A percentile compares a stretch with the other conserved stretches of the same genome.
Evolutionary conservation across 2,113 vertebrate species (phyloP).

Genomic region (Psettodes erumei): DNA sequence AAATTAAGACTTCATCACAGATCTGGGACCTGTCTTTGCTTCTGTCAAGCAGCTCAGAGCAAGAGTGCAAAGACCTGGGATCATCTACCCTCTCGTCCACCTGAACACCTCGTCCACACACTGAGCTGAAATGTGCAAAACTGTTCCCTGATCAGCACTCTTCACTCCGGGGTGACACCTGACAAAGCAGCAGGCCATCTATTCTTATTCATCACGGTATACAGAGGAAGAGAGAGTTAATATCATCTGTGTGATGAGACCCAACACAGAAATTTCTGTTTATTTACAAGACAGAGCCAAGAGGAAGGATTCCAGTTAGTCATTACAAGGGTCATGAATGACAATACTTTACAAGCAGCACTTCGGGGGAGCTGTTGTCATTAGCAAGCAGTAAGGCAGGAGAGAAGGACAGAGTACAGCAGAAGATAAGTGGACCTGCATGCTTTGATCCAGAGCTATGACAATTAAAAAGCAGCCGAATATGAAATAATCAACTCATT

Average conservation of each 20-base stretch:
- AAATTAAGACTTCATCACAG: constrained; percentile 77
- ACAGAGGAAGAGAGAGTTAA: constrained; percentile 76
- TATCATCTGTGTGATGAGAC: constrained; percentile 75
- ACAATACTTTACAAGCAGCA: constrained; percentile 79
- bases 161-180: constrained; percentile 44
- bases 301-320: constrained; percentile 75
- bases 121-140: constrained; percentile 48
- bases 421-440: constrained; percentile 69
- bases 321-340: constrained; percentile 73
- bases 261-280: constrained; percentile 80
- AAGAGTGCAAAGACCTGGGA: constrained; percentile 43
- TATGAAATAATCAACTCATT: constrained; percentile 47
- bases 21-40: constrained; percentile 49
- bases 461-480: constrained; percentile 66
- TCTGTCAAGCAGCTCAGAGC: constrained; percentile 53
- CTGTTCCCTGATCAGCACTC: constrained; percentile 41
- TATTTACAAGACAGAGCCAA: constrained; percentile 87
- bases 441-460: constrained; percentile 74
- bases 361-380: constrained; percentile 65
- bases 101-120: constrained; percentile 22
- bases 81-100: constrained; percentile 10
- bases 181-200: constrained; percentile 60
- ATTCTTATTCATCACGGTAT: constrained; percentile 74
- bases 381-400: constrained; percentile 72
- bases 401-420: constrained; percentile 58